phyloP scores from a whole-genome alignment of 2,888 invertebrate species.

The Drosophila sordidapex region DNA sequence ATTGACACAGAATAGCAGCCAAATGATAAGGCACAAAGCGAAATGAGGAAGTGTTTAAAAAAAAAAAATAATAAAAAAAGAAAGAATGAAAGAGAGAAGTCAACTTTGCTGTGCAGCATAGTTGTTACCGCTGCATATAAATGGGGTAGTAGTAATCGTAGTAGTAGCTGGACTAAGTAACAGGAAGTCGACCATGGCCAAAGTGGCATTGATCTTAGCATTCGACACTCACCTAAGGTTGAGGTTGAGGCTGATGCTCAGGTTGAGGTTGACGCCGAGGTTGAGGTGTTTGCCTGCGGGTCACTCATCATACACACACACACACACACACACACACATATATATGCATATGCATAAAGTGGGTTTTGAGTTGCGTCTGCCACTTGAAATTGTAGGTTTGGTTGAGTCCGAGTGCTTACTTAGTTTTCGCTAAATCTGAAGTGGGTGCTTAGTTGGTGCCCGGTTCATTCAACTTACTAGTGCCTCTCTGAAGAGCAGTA shows the following conservation, averaged over 20 bases:
- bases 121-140: slow-evolving; percentile 50
- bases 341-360: slow-evolving; percentile 44
- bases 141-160: slow-evolving; percentile 71
- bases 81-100: slow-evolving; percentile 19
- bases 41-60: slow-evolving; percentile 77
- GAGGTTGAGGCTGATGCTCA: slow-evolving; percentile 48
- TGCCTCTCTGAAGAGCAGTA: slow-evolving; percentile 21
- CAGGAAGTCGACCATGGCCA: slow-evolving; percentile 69
- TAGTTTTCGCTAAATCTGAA: slow-evolving; percentile 45
- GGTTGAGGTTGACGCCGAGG: slow-evolving; percentile 52
- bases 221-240: slow-evolving; percentile 65
- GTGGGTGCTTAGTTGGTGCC: slow-evolving; percentile 48
- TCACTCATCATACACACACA: slow-evolving; percentile 42
- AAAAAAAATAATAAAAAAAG: slow-evolving; percentile 27
- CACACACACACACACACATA: background rate
- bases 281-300: slow-evolving; percentile 59
- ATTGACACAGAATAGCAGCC: slow-evolving; percentile 79
- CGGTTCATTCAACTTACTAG: slow-evolving; percentile 53
- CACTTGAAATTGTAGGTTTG: slow-evolving; percentile 45
- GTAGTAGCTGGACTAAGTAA: slow-evolving; percentile 39
- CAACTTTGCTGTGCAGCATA: slow-evolving; percentile 23
- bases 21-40: slow-evolving; percentile 72
- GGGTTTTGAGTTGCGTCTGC: slow-evolving; percentile 48
- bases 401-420: slow-evolving; percentile 18
- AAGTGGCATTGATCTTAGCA: slow-evolving; percentile 79